Percentiles rank a stretch among this genome's conserved stretches.
phyloP scores from a whole-genome alignment of 2,888 invertebrate genomes.

The Meteorus cinctellus region DNA sequence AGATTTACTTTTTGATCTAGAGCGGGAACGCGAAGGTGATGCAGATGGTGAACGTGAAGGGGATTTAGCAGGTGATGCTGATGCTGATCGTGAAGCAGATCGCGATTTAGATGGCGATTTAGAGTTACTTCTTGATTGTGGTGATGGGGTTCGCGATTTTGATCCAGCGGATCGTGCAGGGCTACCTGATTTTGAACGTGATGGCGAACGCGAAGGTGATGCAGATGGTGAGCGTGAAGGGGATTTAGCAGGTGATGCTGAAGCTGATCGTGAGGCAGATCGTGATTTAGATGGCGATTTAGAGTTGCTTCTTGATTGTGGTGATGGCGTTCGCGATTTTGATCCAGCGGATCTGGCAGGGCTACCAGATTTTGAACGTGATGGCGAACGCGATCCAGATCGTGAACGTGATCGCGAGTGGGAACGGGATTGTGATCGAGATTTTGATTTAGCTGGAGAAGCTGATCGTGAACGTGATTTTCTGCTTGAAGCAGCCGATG shows the following conservation, averaged over 20 bases:
- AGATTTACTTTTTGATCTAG: constrained; percentile 60
- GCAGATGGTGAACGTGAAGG: constrained; percentile 58
- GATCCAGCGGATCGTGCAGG: constrained; percentile 53
- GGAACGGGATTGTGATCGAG: constrained; percentile 58
- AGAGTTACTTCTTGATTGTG: constrained; percentile 62
- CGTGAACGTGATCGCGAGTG: constrained; percentile 57
- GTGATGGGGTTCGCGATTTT: constrained; percentile 64
- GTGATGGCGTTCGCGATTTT: constrained; percentile 64
- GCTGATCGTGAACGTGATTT: constrained; percentile 56
- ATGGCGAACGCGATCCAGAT: constrained; percentile 63
- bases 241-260: constrained; percentile 58
- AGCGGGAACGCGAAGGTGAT: constrained; percentile 59
- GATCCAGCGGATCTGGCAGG: constrained; percentile 52
- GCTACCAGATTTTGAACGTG: constrained; percentile 56
- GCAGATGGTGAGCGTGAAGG: constrained; percentile 58
- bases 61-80: constrained; percentile 58
- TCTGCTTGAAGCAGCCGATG: constrained; percentile 66
- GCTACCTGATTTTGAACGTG: constrained; percentile 56
- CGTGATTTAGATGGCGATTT: constrained; percentile 58
- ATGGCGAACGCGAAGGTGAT: constrained; percentile 58
- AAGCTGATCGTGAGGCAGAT: constrained; percentile 55
- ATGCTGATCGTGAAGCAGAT: constrained; percentile 55
- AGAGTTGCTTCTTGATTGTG: constrained; percentile 62
- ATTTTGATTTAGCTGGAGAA: constrained; percentile 60
- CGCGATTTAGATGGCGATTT: constrained; percentile 58